Percentiles rank a stretch among this genome's conserved stretches.
Conservation (phyloP, 53 echinoderm and acorn worm genomes). For the Paelopatides confundens region DNA sequence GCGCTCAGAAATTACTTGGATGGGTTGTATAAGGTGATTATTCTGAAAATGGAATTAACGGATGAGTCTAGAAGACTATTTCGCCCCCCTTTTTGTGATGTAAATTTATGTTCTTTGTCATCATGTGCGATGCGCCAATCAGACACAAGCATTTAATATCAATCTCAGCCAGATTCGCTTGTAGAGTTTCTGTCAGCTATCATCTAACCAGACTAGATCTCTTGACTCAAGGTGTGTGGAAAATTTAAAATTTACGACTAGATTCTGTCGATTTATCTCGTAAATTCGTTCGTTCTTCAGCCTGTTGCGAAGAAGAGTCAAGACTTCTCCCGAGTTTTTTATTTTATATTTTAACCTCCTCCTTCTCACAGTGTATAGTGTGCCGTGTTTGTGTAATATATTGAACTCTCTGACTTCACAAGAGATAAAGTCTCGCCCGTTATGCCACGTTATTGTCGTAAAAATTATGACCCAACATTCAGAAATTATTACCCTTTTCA, state of each 20-base stretch:
- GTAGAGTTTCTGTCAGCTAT: conserved; percentile 15
- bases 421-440: not conserved
- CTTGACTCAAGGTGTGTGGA: conserved; percentile 35
- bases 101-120: conserved; percentile 28
- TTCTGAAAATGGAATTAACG: conserved; percentile 12
- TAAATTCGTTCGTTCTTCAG: conserved; percentile 5
- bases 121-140: not conserved
- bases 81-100: not conserved
- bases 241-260: conserved; percentile 24
- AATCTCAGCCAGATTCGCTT: conserved; percentile 8
- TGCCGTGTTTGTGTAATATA: too few relatives aligned
- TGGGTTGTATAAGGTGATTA: not conserved
- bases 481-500: not conserved
- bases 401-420: not conserved
- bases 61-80: not conserved
- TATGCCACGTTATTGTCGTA: not conserved
- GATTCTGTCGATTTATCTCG: not conserved
- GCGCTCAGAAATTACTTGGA: not conserved
- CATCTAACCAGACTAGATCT: conserved; percentile 5
- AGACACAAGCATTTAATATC: conserved; percentile 37
- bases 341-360: conserved; percentile 11
- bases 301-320: too few relatives aligned
- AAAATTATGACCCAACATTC: conserved; percentile 25
- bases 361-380: too few relatives aligned
- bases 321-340: not conserved